A percentile compares a stretch with the other conserved stretches of the same genome.
These are phyloP conservation scores for Drosophila simulans DNA, from an alignment of 1,140 invertebrate genomes.

Conservation along the genomic window DNA sequence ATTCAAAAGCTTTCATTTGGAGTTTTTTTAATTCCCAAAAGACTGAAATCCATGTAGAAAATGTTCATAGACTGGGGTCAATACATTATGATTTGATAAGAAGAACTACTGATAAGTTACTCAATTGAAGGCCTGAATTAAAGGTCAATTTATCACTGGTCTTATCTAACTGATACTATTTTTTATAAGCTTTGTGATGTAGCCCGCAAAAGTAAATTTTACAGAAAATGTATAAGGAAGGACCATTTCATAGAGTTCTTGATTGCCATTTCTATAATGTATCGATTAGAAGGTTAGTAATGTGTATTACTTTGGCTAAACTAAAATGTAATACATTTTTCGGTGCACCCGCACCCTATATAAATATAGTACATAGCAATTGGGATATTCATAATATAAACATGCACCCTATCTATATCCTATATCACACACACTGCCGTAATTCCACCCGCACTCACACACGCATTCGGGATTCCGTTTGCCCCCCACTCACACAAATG, in stretches of 20 bases:
- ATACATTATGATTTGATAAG: not conserved
- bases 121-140: constrained; percentile 16
- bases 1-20: not conserved
- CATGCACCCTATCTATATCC: constrained; percentile 69
- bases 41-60: not conserved
- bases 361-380: constrained; percentile 34
- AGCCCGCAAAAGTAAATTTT: constrained; percentile 1
- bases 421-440: constrained; percentile 56
- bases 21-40: too few relatives aligned
- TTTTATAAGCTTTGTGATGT: not conserved
- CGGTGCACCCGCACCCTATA: not conserved
- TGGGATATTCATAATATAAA: constrained; percentile 79
- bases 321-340: not conserved
- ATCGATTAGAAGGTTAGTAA: not conserved
- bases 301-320: not conserved
- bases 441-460: constrained; percentile 38
- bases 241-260: too few relatives aligned
- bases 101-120: constrained; percentile 21
- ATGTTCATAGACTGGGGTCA: constrained; percentile 13
- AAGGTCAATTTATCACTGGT: constrained; percentile 35
- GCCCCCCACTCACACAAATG: constrained; percentile 64
- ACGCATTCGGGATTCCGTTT: constrained; percentile 35
- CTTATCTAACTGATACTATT: constrained; percentile 26
- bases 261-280: not conserved
- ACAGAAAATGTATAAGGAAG: not conserved